Base-by-base conservation (phyloP, 2,888 invertebrate species). In the Bruchidius siliquastri region DNA sequence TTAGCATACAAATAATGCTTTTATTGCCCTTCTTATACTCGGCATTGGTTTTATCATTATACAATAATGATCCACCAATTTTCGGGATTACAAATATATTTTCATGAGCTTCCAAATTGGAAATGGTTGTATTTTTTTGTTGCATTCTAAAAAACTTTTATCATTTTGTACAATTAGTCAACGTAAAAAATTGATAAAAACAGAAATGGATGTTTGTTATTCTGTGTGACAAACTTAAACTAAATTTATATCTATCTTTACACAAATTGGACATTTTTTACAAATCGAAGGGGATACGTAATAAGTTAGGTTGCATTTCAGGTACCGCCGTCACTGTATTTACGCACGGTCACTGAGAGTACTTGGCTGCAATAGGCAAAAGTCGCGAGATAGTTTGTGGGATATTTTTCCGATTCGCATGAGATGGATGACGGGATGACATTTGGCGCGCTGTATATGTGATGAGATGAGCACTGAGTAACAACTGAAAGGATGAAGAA, bases 231-330 rank as follows among this genome's bases (percentile, higher is more conserved):
- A 83, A 84, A 86, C 86, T 86, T 85, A 86, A 85, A 83, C 86
- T 86, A 86, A 86, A 85, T 85, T 86, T 86, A 86, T 85, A 86
- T 83, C 86, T 87, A 87, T 86, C 84, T 87, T 87, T 87, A 87
- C 87, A 87, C 85, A 86, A 86, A 87, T 85, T 87, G 87, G 87
- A 87, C 87, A 86, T 86, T 86, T 49, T 87, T 86, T 86, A 86
- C 86, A 87, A 86, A 85, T 86, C 83, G 85, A 86, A 86, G 85
- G 84, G 85, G 84, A 82, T 86, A 86, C 86, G 86, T 85, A 85
- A 85, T 86, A 84, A 84, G 83, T 84, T 83, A 84, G 82, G 83
- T 81, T 79, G 69, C 81, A 83, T 84, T 83, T 84, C 84, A 84
- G 84, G 83, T 83, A 83, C 84, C 83, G 83, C 83, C 82, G 79